Evolutionary conservation across 2,888 invertebrate species (phyloP).

Genomic region (Stegana nigrithorax): DNA sequence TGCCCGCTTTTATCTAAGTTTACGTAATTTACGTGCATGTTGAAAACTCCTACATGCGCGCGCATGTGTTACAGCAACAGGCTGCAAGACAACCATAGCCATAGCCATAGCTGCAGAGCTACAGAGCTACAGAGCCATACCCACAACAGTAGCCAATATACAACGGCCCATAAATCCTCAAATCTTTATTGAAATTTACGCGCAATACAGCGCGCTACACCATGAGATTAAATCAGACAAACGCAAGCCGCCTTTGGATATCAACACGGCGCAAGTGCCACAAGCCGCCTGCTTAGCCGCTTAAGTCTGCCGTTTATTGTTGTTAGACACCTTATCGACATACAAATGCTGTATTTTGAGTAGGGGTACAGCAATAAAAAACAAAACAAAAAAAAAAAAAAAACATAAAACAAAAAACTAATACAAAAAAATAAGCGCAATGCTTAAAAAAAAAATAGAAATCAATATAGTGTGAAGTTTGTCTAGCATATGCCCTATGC

Average conservation of each 20-base stretch:
- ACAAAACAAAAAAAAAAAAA: too few relatives aligned
- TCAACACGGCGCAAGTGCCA: too few relatives aligned
- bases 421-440: too few relatives aligned
- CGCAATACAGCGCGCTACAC: not conserved
- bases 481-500: too few relatives aligned
- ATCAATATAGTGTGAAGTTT: too few relatives aligned
- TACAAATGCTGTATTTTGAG: too few relatives aligned
- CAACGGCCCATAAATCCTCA: constrained; percentile 43
- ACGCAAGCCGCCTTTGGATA: constrained; percentile 7
- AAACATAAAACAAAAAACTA: too few relatives aligned
- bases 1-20: not conserved
- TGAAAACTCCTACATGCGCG: not conserved
- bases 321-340: too few relatives aligned
- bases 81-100: not conserved
- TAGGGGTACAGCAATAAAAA: too few relatives aligned
- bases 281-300: not conserved
- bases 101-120: not conserved
- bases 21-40: constrained; percentile 1
- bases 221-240: constrained; percentile 11
- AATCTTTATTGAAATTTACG: constrained; percentile 15
- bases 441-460: too few relatives aligned
- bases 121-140: not conserved
- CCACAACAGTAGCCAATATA: not conserved
- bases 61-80: not conserved
- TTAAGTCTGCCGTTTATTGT: too few relatives aligned